Evolutionary conservation across 2,888 invertebrate species (phyloP), one percentile per base, ranked within the genome.

Genomic region (Deroplatys truncata): DNA sequence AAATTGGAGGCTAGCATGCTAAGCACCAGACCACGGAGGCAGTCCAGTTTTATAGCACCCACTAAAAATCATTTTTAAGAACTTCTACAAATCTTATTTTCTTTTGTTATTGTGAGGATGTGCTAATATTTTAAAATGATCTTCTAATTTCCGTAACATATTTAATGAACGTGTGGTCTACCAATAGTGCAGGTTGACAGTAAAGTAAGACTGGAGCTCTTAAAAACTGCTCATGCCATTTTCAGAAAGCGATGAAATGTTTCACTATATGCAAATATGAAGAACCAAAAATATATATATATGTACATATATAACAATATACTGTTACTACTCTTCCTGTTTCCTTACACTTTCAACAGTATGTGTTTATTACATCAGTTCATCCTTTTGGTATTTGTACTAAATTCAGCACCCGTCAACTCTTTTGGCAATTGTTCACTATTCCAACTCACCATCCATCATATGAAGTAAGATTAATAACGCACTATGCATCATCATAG

Each of bases 341-440:
- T 72, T 25, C 56, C 56, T 72, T 43, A 43, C 56, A 72, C 56
- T 72, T 72, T 72, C 56, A 72, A 72, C 56, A 72, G 20, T 56
- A 56, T 56, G 15, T 56, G 9, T 72, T 72, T 20, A 72, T 72
- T 72, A 20, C 13, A 15, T 72, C 25, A 72, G 56, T 84, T 31
- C 88, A 16, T 25, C 35, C 56, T 28, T 89, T 85, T 82, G 16
- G 8, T 85, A 84, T 89, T 89, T 89, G 89, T 89, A 89, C 89
- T 89, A 85, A 85, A 89, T 83, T 89, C 89, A 85, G 89, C 85
- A 89, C 89, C 89, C 35, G 28, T 35, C 83, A 31, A 56, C 72
- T 85, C 85, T 85, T 85, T 89, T 89, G 89, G 89, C 89, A 89
- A 89, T 82, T 85, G 85, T 84, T 88, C 29, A n/a, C 31, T 82